phyloP scores from a whole-genome alignment of 2,113 vertebrate genomes.

The Sceloporus tristichus region DNA sequence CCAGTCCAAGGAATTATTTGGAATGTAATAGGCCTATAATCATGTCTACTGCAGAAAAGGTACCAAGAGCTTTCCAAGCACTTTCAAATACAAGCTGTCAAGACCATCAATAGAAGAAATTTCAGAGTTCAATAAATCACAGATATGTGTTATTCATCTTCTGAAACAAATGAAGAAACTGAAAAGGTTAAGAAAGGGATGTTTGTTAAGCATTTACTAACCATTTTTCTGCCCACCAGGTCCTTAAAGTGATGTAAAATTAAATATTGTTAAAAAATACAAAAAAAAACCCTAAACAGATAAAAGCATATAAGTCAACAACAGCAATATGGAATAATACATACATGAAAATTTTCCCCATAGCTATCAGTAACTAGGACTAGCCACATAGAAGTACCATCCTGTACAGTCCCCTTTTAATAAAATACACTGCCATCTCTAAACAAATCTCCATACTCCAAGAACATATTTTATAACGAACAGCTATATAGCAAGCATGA shows the following conservation, averaged over 20 bases:
- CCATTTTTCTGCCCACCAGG: neutral
- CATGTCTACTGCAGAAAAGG: neutral
- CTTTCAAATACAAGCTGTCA: neutral
- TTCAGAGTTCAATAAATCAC: neutral
- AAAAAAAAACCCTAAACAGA: neutral
- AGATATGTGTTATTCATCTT: neutral
- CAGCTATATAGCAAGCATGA: constrained; percentile 48
- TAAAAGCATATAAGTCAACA: neutral
- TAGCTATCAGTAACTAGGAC: constrained; percentile 33
- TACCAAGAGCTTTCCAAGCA: neutral
- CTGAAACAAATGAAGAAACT: neutral
- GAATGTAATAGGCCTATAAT: neutral
- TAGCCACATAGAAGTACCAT: constrained; percentile 43
- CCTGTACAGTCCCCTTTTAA: constrained; percentile 45
- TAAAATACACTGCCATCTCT: constrained; percentile 16
- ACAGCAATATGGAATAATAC: constrained; percentile 29
- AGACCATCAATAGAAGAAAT: neutral
- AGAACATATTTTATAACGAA: constrained; percentile 45
- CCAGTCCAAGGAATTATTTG: neutral
- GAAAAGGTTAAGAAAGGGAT: neutral
- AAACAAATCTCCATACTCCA: constrained; percentile 27
- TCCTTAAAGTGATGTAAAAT: neutral
- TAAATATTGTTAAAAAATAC: neutral
- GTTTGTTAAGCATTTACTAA: neutral
- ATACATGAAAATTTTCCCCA: constrained; percentile 39